Conservation (phyloP, 1,140 invertebrate genomes). For the Achatina immaculata region DNA sequence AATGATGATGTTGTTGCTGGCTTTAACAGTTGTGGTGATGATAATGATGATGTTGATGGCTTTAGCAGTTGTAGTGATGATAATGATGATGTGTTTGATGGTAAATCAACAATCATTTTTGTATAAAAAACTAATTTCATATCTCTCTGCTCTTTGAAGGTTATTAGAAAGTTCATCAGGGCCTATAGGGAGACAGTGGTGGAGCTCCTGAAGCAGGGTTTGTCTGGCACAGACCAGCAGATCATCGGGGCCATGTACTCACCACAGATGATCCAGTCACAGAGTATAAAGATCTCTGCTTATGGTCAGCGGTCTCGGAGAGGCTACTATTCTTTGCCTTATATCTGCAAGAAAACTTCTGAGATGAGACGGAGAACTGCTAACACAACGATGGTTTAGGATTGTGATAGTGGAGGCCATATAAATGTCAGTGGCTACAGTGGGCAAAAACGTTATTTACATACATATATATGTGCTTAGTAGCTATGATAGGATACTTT, state of each 20-base stretch:
- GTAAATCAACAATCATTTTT: not conserved
- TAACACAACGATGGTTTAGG: too few relatives aligned
- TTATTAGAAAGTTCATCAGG: not conserved
- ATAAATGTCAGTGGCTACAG: too few relatives aligned
- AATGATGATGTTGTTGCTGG: not conserved
- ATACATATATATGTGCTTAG: too few relatives aligned
- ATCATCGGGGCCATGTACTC: not conserved
- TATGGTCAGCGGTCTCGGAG: too few relatives aligned
- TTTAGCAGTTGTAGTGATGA: constrained; percentile 1
- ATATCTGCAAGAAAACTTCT: too few relatives aligned
- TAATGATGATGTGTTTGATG: not conserved
- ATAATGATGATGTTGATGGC: not conserved
- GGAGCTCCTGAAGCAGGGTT: not conserved
- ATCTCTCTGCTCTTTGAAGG: not conserved
- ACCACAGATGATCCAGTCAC: not conserved
- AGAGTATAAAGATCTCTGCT: too few relatives aligned
- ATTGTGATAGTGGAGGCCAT: too few relatives aligned
- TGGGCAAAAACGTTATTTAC: too few relatives aligned
- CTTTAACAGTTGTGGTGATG: too few relatives aligned
- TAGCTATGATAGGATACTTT: too few relatives aligned
- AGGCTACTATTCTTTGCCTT: too few relatives aligned
- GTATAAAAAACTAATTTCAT: not conserved
- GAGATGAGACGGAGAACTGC: too few relatives aligned
- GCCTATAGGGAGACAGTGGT: not conserved
- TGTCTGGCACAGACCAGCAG: not conserved